These are phyloP conservation scores for Siniperca chuatsi DNA, from an alignment of 2,113 vertebrate species.

Conservation along the genomic window DNA sequence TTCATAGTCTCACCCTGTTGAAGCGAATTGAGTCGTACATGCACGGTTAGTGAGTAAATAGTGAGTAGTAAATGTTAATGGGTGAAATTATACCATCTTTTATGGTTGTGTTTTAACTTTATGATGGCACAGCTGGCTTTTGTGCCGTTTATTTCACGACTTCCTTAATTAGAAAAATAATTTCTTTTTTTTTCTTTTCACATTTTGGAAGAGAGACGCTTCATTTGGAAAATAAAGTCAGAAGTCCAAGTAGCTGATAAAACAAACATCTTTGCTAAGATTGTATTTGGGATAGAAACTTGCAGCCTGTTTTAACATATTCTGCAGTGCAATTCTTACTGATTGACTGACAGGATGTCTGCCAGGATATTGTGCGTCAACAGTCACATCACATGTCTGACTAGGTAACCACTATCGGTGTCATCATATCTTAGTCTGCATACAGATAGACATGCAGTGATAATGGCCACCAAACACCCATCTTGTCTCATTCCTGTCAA, in stretches of 20 bases:
- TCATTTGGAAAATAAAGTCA: not conserved
- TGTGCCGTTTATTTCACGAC: slow-evolving; percentile 8
- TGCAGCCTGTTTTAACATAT: not conserved
- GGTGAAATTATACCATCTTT: slow-evolving; percentile 44
- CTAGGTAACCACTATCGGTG: slow-evolving; percentile 14
- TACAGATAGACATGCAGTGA: not conserved
- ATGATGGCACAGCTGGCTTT: slow-evolving; percentile 37
- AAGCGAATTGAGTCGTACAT: slow-evolving; percentile 3
- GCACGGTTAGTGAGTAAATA: slow-evolving; percentile 33
- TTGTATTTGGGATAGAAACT: slow-evolving; percentile 1
- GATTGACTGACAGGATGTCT: slow-evolving; percentile 42
- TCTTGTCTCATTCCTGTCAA: slow-evolving; percentile 15
- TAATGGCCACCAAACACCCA: slow-evolving; percentile 1
- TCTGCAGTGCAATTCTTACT: not conserved
- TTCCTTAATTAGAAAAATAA: slow-evolving; percentile 12
- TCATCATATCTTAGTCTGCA: not conserved
- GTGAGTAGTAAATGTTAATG: slow-evolving; percentile 54
- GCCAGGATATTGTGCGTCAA: slow-evolving; percentile 32
- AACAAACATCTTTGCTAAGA: not conserved
- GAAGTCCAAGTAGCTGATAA: not conserved
- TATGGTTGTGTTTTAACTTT: slow-evolving; percentile 44
- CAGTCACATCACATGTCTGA: slow-evolving; percentile 7
- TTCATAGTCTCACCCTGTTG: slow-evolving; percentile 9
- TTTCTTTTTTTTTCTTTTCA: not conserved
- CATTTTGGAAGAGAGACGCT: not conserved